These are phyloP conservation scores for Caenorhabditis drosophilae DNA, from an alignment of 2,888 invertebrate genomes.

Conservation along the genomic window DNA sequence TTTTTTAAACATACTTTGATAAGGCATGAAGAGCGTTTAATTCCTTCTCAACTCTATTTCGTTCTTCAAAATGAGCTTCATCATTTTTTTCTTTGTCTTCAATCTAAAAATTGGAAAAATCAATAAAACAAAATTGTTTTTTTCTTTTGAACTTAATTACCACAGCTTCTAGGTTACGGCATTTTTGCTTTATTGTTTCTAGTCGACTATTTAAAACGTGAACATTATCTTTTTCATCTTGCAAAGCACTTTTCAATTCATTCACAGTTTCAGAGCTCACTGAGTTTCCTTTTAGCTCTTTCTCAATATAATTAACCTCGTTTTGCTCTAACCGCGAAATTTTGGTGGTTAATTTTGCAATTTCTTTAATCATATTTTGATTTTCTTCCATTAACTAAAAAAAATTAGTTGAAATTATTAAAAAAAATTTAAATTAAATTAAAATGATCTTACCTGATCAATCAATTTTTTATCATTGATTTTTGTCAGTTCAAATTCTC, in stretches of 20 bases:
- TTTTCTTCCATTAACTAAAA: slow-evolving; percentile 45
- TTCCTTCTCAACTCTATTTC: slow-evolving; percentile 57
- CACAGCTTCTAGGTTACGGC: slow-evolving; percentile 23
- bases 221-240: slow-evolving; percentile 13
- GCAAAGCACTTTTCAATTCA: slow-evolving; percentile 16
- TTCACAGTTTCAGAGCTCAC: slow-evolving; percentile 8
- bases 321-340: slow-evolving; percentile 33
- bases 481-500: slow-evolving; percentile 28
- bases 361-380: slow-evolving; percentile 39
- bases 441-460: too few relatives aligned
- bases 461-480: slow-evolving; percentile 28
- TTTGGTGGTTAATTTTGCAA: slow-evolving; percentile 40
- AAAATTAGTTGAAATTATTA: too few relatives aligned
- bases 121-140: not conserved
- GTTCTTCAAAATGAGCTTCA: slow-evolving; percentile 40
- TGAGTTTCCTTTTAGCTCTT: not conserved
- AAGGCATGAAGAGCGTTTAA: slow-evolving; percentile 61
- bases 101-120: not conserved
- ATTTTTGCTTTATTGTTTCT: slow-evolving; percentile 19
- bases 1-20: slow-evolving; percentile 23
- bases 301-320: slow-evolving; percentile 1
- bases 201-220: slow-evolving; percentile 16
- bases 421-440: too few relatives aligned
- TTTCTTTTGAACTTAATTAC: not conserved
- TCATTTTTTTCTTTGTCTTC: slow-evolving; percentile 37